Percentiles rank a stretch among this genome's conserved stretches.
These are phyloP conservation scores for Oxyura jamaicensis DNA, from an alignment of 2,113 vertebrate genomes.

Conservation along the genomic window DNA sequence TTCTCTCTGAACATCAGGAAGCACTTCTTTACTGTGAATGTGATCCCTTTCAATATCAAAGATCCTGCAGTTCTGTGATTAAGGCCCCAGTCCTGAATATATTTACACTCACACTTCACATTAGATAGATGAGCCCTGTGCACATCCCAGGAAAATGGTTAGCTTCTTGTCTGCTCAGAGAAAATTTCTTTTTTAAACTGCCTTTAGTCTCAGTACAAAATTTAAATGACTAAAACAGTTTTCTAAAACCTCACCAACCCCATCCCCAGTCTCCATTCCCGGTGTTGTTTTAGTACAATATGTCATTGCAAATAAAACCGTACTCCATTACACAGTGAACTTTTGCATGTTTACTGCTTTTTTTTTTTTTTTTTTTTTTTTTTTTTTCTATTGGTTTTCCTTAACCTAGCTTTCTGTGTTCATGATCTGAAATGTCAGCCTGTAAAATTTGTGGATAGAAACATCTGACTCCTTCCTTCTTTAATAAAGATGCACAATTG, in stretches of 20 bases:
- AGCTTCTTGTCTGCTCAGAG: neutral
- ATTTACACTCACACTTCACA: neutral
- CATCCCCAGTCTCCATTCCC: rapidly evolving
- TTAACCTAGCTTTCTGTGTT: neutral
- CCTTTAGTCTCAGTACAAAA: neutral
- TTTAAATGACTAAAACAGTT: neutral
- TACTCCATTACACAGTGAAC: neutral
- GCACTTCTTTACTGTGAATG: neutral
- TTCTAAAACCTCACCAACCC: neutral
- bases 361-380: neutral
- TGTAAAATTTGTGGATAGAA: neutral
- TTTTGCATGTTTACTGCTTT: neutral
- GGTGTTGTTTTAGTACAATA: neutral
- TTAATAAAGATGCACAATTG: neutral
- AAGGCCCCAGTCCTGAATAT: neutral
- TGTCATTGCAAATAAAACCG: neutral
- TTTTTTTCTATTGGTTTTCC: neutral
- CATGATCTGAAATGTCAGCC: neutral
- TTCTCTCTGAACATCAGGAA: neutral
- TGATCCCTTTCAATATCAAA: neutral
- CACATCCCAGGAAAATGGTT: neutral
- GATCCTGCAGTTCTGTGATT: neutral
- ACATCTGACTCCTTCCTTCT: neutral
- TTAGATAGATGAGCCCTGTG: neutral
- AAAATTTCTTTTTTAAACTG: neutral